Percentiles rank a stretch among this genome's conserved stretches.
Evolutionary conservation across 2,797 vertebrate species (phyloP).

Genomic region (Capromys pilorides): DNA sequence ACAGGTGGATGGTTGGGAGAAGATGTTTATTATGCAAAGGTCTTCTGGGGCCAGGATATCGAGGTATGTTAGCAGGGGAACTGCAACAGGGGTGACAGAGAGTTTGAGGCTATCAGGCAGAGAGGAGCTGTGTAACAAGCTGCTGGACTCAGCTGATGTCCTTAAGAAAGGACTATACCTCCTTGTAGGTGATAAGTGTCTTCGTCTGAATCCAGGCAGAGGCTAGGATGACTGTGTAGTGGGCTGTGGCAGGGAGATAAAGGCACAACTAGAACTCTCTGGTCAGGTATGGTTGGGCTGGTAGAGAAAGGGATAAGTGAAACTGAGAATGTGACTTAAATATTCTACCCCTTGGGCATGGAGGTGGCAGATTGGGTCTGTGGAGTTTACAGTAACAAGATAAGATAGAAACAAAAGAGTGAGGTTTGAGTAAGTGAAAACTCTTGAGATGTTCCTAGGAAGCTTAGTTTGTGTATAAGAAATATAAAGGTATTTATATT

Average conservation of each 20-base stretch:
- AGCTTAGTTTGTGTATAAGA: not conserved
- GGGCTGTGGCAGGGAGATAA: not conserved
- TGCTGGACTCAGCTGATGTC: not conserved
- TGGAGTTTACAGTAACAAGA: not conserved
- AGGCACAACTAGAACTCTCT: not conserved
- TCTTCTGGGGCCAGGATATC: not conserved
- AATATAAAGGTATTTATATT: not conserved
- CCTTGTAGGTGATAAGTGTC: not conserved
- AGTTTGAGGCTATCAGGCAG: not conserved
- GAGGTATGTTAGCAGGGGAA: not conserved
- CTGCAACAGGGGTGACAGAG: not conserved
- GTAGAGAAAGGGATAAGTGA: not conserved
- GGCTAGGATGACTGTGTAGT: too few relatives aligned
- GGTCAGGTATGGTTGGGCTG: not conserved
- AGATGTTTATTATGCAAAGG: not conserved
- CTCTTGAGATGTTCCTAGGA: not conserved
- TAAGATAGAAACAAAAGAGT: not conserved
- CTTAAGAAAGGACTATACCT: not conserved
- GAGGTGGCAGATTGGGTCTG: not conserved
- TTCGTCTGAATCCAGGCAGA: not conserved
- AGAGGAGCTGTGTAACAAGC: not conserved
- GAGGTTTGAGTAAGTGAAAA: not conserved
- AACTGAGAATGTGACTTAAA: not conserved
- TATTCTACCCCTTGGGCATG: not conserved
- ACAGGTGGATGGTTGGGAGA: not conserved